These are phyloP conservation scores for Lamellibrachia satsuma DNA, from an alignment of 2,888 invertebrate species.

Conservation along the genomic window DNA sequence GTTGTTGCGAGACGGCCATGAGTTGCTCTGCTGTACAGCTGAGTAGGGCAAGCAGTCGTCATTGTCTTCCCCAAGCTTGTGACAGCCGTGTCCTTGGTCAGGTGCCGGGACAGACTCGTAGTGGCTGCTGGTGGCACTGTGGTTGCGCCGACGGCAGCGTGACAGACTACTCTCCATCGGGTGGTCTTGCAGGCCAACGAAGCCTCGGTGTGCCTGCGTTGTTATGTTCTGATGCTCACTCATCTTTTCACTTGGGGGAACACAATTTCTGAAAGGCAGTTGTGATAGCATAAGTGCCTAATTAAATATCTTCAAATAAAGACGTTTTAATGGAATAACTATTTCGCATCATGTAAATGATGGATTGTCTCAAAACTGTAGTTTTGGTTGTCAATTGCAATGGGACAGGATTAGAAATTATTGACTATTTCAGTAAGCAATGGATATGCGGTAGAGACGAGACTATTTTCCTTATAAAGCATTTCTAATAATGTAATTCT, in stretches of 20 bases:
- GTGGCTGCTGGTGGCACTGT: not conserved
- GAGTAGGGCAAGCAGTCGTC: not conserved
- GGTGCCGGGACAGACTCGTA: not conserved
- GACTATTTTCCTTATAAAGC: too few relatives aligned
- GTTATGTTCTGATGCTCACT: not conserved
- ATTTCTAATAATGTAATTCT: too few relatives aligned
- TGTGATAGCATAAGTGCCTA: not conserved
- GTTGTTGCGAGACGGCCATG: not conserved
- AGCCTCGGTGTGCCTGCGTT: not conserved
- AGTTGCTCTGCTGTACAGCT: not conserved
- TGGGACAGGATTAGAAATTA: too few relatives aligned
- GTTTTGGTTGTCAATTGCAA: too few relatives aligned
- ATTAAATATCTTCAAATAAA: too few relatives aligned
- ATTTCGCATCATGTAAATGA: too few relatives aligned
- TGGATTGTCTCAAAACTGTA: too few relatives aligned
- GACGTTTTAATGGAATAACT: too few relatives aligned
- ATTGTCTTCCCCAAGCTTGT: not conserved
- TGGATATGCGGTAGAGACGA: too few relatives aligned
- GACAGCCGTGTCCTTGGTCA: not conserved
- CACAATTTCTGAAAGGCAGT: not conserved
- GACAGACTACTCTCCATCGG: not conserved
- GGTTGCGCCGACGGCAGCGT: slow-evolving; percentile 3
- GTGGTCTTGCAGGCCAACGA: not conserved
- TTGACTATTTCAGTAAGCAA: too few relatives aligned
- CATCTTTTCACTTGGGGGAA: not conserved